Evolutionary conservation across 2,888 invertebrate genomes (phyloP).

Genomic region (Apoderus coryli): DNA sequence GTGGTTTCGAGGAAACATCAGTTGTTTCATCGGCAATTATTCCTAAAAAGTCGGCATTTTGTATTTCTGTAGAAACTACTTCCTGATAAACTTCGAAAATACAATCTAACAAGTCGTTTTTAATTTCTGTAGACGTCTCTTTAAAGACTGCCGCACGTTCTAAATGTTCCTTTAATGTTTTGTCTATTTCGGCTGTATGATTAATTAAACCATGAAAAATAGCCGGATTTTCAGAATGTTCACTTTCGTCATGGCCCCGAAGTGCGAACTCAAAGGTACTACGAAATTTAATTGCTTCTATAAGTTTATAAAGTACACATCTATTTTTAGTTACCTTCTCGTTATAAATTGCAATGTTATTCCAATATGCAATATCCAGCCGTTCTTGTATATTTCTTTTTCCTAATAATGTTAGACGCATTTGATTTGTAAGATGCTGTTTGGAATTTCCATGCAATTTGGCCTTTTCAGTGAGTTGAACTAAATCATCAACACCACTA

Average conservation of each 20-base stretch:
- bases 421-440: constrained; percentile 2
- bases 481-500: constrained; percentile 3
- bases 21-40: constrained; percentile 1
- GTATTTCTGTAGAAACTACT: constrained; percentile 3
- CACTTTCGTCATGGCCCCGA: constrained; percentile 3
- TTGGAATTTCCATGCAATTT: constrained; percentile 3
- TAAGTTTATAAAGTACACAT: constrained; percentile 2
- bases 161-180: constrained; percentile 2
- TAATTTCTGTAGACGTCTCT: constrained; percentile 1
- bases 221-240: constrained; percentile 1
- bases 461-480: constrained; percentile 1
- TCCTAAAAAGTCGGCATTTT: constrained; percentile 2
- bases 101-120: constrained; percentile 2
- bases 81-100: constrained; percentile 3
- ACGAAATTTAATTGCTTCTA: constrained; percentile 2
- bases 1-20: constrained; percentile 2
- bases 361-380: constrained; percentile 1
- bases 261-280: constrained; percentile 2
- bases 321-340: constrained; percentile 3
- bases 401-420: constrained; percentile 1
- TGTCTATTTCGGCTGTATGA: constrained; percentile 2
- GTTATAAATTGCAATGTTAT: constrained; percentile 2
- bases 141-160: constrained; percentile 1
- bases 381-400: constrained; percentile 3
- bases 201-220: constrained; percentile 1